Percentiles rank a stretch among this genome's conserved stretches.
These are phyloP conservation scores for Melieria picta DNA, from an alignment of 2,888 invertebrate genomes.

Conservation along the genomic window DNA sequence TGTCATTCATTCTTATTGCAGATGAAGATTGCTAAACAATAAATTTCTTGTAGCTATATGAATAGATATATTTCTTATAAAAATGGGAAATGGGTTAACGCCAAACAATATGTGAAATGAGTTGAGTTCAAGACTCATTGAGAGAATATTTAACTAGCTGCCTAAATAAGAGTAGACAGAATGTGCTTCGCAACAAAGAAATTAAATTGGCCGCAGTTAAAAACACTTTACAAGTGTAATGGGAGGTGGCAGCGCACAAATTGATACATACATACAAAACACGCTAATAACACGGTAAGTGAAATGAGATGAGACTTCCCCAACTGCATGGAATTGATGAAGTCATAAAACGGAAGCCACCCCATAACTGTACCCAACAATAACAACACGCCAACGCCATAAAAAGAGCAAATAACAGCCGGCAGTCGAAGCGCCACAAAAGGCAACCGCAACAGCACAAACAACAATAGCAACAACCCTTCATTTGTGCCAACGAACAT, in stretches of 20 bases:
- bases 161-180: too few relatives aligned
- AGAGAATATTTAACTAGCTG: too few relatives aligned
- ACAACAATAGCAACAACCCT: background rate
- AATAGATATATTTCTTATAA: too few relatives aligned
- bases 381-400: slow-evolving; percentile 18
- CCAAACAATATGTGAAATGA: too few relatives aligned
- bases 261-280: slow-evolving; percentile 27
- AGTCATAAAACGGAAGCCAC: slow-evolving; percentile 39
- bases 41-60: too few relatives aligned
- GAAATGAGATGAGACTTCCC: slow-evolving; percentile 24
- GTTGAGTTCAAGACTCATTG: too few relatives aligned
- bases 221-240: slow-evolving; percentile 54
- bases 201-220: slow-evolving; percentile 60
- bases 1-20: too few relatives aligned
- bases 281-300: slow-evolving; percentile 15
- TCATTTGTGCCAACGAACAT: background rate
- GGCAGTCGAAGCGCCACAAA: background rate
- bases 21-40: too few relatives aligned
- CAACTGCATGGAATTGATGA: slow-evolving; percentile 36
- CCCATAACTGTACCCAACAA: slow-evolving; percentile 39
- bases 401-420: too few relatives aligned
- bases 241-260: slow-evolving; percentile 29
- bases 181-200: background rate
- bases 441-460: background rate
- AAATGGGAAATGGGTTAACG: too few relatives aligned